Evolutionary conservation across 2,797 vertebrate species (phyloP), one percentile per base, ranked within the genome.

Genomic region (Ara ararauna): DNA sequence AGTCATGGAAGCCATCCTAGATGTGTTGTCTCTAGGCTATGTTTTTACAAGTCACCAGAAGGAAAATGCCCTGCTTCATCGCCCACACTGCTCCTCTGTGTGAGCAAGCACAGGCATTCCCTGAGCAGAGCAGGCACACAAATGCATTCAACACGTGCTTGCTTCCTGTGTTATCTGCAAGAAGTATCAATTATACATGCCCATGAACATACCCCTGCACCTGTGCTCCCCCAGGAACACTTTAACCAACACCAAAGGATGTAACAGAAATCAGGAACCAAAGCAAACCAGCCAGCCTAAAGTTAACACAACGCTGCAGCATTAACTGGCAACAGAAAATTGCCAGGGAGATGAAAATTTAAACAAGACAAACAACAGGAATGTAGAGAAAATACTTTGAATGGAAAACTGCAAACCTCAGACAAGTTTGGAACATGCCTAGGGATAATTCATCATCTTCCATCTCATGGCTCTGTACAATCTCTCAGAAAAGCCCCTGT

Each of bases 151-250:
- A 42, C 80, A 74, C 0, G 0, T 75, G 62, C 87, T 84, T 78
- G 30, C 54, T 93, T 42, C 70, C 64, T 19, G 14, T 81, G 40
- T 73, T 83, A 42, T 48, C 85, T 76, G 18, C 1, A 5, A 61
- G 85, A 80, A 66, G 7, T 40, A 87, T 74, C 93, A 93, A 54
- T 92, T 92, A 92, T 71, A 89, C 67, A 71, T 84, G 48, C 60
- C 80, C 74, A 24, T 18, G 68, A 89, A 42, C 40, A 56, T 13
- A 73, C 34, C 66, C 65, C 73, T 78, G 72, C 45, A 54, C n/a
- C 53, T 20, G 10, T 6, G 1, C 76, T 93, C 90, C 90, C 91
- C 9, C 30, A 85, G 89, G 70, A 93, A 61, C 53, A 8, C 32
- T 74, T 83, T 53, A 34, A 66, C 45, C 72, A 65, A 44, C 74